Base-by-base conservation (phyloP, 2,113 vertebrate species). In the Dipodomys merriami region DNA sequence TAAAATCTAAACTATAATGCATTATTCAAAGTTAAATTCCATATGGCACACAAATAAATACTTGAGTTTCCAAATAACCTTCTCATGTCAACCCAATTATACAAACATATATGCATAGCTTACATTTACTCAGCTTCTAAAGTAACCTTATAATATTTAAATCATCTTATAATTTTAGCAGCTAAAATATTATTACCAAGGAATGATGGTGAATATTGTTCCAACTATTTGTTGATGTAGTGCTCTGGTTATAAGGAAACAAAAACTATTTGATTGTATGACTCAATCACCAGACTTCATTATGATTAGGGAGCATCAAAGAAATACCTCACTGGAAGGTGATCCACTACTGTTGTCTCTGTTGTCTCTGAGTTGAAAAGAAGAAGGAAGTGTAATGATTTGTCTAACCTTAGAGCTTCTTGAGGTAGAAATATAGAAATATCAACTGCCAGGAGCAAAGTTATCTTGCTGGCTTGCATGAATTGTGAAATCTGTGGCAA, bases 321-420 rank as follows among this genome's bases (percentile, higher is more conserved):
- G n/a, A 91, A 74, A 93, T 82, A 90, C 23, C 57, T 64, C 62
- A 89, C 62, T 81, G 95, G 5, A 33, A 92, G 25, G 16, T 73
- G 95, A 22, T 94, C 86, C 95, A 67, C 71, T 79, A 93, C 88
- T 96, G 86, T 95, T 97, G 77, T 95, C 96, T 95, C 92, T 69
- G 92, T 95, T 97, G 77, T 95, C 96, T 95, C 92, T 69, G 92
- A 94, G 95, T 93, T 97, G 95, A 97, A 97, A 97, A 95, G 15
- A 62, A 64, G 74, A 96, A 96, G 97, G 90, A 91, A 97, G 73
- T 89, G 92, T 93, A 97, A 96, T 0, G 53, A 95, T 93, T 98
- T 57, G 96, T 72, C 91, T 91, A 83, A 91, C 95, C 30, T 39
- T 12, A 76, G 90, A 62, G 72, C 93, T 76, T 91, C 90, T 97